phyloP scores from a whole-genome alignment of 2,888 invertebrate species.

The Polydrusus cervinus region DNA sequence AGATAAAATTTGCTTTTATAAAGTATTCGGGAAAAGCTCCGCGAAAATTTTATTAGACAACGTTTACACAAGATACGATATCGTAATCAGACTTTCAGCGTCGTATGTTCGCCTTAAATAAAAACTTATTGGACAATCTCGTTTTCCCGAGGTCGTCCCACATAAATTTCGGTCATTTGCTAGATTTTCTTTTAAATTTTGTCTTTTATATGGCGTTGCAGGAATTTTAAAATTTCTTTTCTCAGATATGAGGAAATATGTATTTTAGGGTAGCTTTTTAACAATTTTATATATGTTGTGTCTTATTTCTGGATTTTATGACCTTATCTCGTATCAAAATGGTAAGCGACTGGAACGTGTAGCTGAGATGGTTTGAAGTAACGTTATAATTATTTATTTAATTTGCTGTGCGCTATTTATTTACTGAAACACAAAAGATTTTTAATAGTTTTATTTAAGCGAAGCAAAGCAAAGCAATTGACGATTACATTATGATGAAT shows the following conservation, averaged over 20 bases:
- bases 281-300: neutral
- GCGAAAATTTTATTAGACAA: slow-evolving; percentile 46
- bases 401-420: no score
- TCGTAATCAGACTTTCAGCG: slow-evolving; percentile 54
- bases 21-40: slow-evolving; percentile 21
- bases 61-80: slow-evolving; percentile 55
- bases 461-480: no score
- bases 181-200: slow-evolving; percentile 27
- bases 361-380: no score
- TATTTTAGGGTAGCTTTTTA: neutral
- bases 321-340: no score
- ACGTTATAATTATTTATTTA: no score
- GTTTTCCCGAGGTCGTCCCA: slow-evolving; percentile 49
- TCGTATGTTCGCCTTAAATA: slow-evolving; percentile 56
- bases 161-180: slow-evolving; percentile 38
- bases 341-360: no score
- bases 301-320: neutral
- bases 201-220: slow-evolving; percentile 25
- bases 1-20: slow-evolving; percentile 19
- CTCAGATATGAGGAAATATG: slow-evolving; percentile 22
- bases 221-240: slow-evolving; percentile 18
- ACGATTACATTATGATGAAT: no score
- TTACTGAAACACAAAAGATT: no score
- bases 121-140: slow-evolving; percentile 59
- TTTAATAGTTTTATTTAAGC: no score